Evolutionary conservation across 2,113 vertebrate species (phyloP).

Genomic region (Piprites chloris): DNA sequence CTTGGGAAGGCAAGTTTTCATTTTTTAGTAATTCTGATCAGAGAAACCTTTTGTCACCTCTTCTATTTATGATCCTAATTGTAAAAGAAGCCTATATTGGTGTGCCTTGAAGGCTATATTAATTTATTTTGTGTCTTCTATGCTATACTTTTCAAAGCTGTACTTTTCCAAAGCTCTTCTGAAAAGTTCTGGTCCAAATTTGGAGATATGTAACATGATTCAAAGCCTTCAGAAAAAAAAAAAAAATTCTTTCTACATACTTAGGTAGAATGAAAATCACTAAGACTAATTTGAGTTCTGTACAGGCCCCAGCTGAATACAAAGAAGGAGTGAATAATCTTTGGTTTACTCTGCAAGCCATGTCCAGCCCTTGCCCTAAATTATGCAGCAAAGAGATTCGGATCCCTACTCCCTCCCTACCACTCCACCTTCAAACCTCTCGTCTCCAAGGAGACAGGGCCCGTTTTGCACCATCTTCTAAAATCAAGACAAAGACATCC

Average conservation of each 20-base stretch:
- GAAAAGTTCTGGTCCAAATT: background rate
- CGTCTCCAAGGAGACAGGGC: background rate
- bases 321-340: background rate
- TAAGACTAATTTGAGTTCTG: background rate
- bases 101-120: background rate
- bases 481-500: background rate
- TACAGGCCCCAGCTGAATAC: background rate
- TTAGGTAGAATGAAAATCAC: background rate
- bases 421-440: background rate
- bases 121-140: background rate
- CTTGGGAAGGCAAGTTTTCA: background rate
- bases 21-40: background rate
- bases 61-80: background rate
- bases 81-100: background rate
- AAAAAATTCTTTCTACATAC: background rate
- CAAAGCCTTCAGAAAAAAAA: background rate
- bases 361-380: accelerated
- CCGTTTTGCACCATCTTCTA: background rate
- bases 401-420: background rate
- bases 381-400: background rate
- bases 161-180: background rate
- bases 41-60: background rate
- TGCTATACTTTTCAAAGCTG: background rate
- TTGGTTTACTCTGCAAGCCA: background rate
- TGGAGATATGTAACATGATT: background rate